phyloP scores from a whole-genome alignment of 92 coral and sea anemone genomes.

The Epizoanthus ramosus region DNA sequence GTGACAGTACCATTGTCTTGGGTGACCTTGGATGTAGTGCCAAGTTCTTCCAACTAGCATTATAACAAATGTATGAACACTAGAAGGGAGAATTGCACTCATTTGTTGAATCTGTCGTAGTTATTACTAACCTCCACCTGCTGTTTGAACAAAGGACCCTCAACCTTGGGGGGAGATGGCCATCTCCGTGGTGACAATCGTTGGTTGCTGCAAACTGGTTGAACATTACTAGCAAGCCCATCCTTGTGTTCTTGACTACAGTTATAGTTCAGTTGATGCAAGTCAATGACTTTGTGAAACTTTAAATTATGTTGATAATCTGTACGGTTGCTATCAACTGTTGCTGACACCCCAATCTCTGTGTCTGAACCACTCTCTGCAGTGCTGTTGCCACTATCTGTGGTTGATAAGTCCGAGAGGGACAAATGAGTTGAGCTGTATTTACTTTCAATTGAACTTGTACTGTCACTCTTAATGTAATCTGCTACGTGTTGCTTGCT shows the following conservation, averaged over 20 bases:
- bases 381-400: not conserved
- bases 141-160: conserved; percentile 67
- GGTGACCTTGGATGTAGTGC: no score
- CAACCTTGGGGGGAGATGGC: conserved; percentile 39
- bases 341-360: not conserved
- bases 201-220: not conserved
- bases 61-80: not conserved
- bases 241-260: not conserved
- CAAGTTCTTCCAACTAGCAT: not conserved
- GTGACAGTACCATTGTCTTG: no score
- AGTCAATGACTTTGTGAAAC: not conserved
- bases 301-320: not conserved
- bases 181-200: conserved; percentile 6
- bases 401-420: not conserved
- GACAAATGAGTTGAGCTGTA: conserved; percentile 2
- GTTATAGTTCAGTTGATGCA: not conserved
- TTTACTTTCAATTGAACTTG: not conserved
- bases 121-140: conserved; percentile 57
- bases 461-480: not conserved
- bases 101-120: not conserved
- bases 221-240: not conserved
- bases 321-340: not conserved
- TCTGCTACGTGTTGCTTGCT: not conserved
- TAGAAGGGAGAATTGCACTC: not conserved
- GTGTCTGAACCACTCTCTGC: not conserved